Conservation (phyloP, 1,140 invertebrate genomes). For the Zeugodacus cucurbitae region DNA sequence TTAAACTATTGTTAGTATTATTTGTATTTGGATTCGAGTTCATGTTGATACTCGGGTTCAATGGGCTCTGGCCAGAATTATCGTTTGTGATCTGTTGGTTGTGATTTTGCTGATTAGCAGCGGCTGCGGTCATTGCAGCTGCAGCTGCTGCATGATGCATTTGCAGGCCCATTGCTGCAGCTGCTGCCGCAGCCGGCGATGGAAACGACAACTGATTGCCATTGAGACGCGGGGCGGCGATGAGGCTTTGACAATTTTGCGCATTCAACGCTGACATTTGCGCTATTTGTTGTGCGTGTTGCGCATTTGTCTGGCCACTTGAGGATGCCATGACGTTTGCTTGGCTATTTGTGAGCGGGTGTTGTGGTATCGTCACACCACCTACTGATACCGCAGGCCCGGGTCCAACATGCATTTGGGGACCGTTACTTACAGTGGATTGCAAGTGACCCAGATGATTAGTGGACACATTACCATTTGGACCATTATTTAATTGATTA, state of each 20-base stretch:
- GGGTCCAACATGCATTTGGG: conserved; percentile 39
- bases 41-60: conserved; percentile 42
- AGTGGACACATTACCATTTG: conserved; percentile 48
- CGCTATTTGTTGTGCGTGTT: conserved; percentile 48
- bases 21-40: conserved; percentile 54
- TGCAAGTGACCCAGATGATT: conserved; percentile 50
- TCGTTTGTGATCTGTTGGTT: conserved; percentile 23
- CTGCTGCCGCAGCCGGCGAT: conserved; percentile 62
- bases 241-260: conserved; percentile 59
- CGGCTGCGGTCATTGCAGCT: conserved; percentile 58
- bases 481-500: conserved; percentile 58
- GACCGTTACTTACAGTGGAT: conserved; percentile 45
- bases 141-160: conserved; percentile 64
- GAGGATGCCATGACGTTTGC: not conserved
- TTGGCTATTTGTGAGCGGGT: conserved; percentile 32
- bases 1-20: conserved; percentile 63
- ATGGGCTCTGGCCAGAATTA: not conserved
- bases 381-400: not conserved
- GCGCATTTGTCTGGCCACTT: conserved; percentile 44
- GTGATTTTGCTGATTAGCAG: conserved; percentile 50
- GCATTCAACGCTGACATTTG: conserved; percentile 50
- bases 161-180: conserved; percentile 62
- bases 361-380: conserved; percentile 41
- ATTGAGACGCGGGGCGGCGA: conserved; percentile 60
- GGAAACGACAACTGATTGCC: conserved; percentile 62